Conservation (phyloP, 2,888 invertebrate species). For the Ophioninae sp. region DNA sequence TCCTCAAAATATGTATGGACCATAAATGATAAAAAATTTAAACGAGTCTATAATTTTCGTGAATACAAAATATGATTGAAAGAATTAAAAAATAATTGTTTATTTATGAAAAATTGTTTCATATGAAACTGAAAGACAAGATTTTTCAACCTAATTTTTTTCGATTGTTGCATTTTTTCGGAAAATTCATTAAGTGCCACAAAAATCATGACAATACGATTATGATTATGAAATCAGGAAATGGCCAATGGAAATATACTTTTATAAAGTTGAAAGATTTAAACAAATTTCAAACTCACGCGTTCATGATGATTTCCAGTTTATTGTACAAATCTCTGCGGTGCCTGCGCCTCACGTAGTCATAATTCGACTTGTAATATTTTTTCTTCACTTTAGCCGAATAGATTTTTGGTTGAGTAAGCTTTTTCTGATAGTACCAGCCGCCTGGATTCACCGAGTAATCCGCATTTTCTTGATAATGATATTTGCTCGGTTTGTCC, state of each 20-base stretch:
- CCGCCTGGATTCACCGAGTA: conserved; percentile 56
- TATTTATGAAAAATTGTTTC: no score
- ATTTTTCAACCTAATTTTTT: no score
- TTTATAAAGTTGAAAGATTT: not conserved
- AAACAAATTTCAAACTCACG: conserved; percentile 82
- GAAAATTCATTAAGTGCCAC: not conserved
- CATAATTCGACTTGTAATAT: conserved; percentile 72
- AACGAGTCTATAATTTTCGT: not conserved
- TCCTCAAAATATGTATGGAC: not conserved
- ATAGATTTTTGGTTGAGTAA: conserved; percentile 42
- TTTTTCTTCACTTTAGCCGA: conserved; percentile 66
- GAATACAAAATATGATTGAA: no score
- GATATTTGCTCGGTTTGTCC: conserved; percentile 68
- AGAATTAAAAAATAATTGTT: no score
- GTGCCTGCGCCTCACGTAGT: conserved; percentile 83
- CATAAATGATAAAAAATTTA: not conserved
- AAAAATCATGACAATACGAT: no score
- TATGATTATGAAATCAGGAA: not conserved
- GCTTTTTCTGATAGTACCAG: conserved; percentile 70
- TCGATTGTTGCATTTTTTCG: not conserved
- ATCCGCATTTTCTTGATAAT: conserved; percentile 45
- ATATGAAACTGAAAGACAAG: no score
- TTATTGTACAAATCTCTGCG: conserved; percentile 87
- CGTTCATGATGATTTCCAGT: conserved; percentile 86
- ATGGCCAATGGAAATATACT: not conserved